Base-by-base conservation (phyloP, 2,113 vertebrate genomes). In the Xenopus borealis region DNA sequence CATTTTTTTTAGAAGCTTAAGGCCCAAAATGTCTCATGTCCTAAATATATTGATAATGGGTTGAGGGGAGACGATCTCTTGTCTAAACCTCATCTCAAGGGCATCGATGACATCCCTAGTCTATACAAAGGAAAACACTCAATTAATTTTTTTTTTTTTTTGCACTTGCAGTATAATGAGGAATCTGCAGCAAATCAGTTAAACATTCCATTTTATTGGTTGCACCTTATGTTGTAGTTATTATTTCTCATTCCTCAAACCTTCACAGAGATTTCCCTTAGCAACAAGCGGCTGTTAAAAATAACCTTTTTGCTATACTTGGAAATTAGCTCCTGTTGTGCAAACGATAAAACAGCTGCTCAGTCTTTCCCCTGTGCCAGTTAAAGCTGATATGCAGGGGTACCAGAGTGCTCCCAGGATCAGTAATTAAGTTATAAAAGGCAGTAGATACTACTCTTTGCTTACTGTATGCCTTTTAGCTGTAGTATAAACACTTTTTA, bases 201-300 rank as follows among this genome's bases (percentile, higher is more conserved):
- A 18, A 50, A 55, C 7, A 9, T 55, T n/a, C 53, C 53, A n/a
- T 55, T 46, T 30, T 27, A 7, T 8, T 70, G 46, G 59, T 18
- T 6, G 59, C 66, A 70, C 40, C 74, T 69, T 7, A 16, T 64
- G 74, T 59, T 63, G 10, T 55, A 55, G 18, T n/a, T 50, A 23
- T 33, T 11, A 23, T 10, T 20, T 23, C 12, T 45, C 16, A 68
- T 23, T 64, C 46, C 44, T 63, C 4, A 55, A n/a, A 62, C 27
- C 40, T 20, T 23, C 62, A 6, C 27, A 17, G 46, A 69, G 58
- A 69, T 63, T 63, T 44, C 67, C 59, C 74, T 64, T 70, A 77
- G 74, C 74, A 77, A 77, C 74, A 70, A 64, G 74, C 66, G 44
- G 4, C n/a, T 23, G 74, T 77, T 77, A 77, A 70, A 77, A 77